Evolutionary conservation across 2,888 invertebrate species (phyloP), one percentile per base, ranked within the genome.

Genomic region (Drosophila villosipedis): DNA sequence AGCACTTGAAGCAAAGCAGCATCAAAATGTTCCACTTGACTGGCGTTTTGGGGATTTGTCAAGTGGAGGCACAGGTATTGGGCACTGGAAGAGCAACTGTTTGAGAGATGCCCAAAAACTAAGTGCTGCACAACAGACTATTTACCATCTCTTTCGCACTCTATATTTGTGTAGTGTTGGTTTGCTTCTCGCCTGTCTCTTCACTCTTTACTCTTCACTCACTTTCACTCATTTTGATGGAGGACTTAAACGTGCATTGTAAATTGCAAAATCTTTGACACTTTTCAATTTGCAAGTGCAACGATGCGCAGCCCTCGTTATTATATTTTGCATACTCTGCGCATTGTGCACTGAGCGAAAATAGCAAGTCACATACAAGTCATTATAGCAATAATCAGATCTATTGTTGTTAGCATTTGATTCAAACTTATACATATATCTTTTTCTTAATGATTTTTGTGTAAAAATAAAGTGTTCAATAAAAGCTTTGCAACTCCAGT

Each of bases 271-370:
- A 78, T 78, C 80, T 75, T 79, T 75, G 76, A 72, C 78, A 78
- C 64, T 75, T 78, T 78, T 78, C 78, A 71, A 78, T 78, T 78
- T 78, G 65, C 80, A 79, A 75, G 72, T 75, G 78, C 80, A 78
- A 53, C 76, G 71, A 79, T 31, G 79, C 76, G 67, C 49, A 71
- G 37, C 60, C 43, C 33, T 60, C 58, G 54, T 53, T 78, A 66
- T 69, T 50, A 61, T 49, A 66, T 68, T 63, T 62, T 59, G 43
- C 47, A 49, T 77, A 25, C 22, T 41, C 19, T 47, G 4, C 31
- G 14, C 7, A 49, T 30, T 68, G 67, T 68, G 67, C 79, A 78
- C 79, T 64, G 52, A 7, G 49, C 58, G 28, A 76, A 68, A 71
- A 47, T 2, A 22, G 52, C 4, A 19, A 19, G 33, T 43, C 12